These are phyloP conservation scores for Holothuria glaberrima DNA, from an alignment of 35 echinoderm and acorn worm genomes.

Conservation along the genomic window DNA sequence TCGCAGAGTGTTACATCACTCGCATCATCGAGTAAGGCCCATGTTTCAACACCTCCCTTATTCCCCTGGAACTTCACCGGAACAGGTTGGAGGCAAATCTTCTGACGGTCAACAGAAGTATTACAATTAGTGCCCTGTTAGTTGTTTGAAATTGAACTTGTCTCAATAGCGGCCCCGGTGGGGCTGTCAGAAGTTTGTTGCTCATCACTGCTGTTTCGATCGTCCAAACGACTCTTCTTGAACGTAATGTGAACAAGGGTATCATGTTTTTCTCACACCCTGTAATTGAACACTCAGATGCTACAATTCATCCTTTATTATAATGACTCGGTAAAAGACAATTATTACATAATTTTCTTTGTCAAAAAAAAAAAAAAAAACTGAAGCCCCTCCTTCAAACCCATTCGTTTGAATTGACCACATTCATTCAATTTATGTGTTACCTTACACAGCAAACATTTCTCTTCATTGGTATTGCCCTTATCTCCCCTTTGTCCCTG, in stretches of 20 bases:
- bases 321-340: not conserved
- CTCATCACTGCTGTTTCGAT: not conserved
- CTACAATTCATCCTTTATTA: not conserved
- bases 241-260: not conserved
- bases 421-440: not conserved
- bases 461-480: not conserved
- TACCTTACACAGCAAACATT: not conserved
- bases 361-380: not conserved
- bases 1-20: not conserved
- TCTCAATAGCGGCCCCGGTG: no score
- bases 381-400: not conserved
- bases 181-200: not conserved
- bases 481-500: no score
- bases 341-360: not conserved
- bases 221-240: not conserved
- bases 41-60: not conserved
- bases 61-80: not conserved
- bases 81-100: not conserved
- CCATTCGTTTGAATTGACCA: not conserved
- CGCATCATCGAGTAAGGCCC: not conserved
- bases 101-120: not conserved
- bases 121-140: not conserved
- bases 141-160: no score
- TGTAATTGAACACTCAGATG: not conserved
- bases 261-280: not conserved